phyloP scores from a whole-genome alignment of 64 coral and sea anemone species.

The Porites lutea region DNA sequence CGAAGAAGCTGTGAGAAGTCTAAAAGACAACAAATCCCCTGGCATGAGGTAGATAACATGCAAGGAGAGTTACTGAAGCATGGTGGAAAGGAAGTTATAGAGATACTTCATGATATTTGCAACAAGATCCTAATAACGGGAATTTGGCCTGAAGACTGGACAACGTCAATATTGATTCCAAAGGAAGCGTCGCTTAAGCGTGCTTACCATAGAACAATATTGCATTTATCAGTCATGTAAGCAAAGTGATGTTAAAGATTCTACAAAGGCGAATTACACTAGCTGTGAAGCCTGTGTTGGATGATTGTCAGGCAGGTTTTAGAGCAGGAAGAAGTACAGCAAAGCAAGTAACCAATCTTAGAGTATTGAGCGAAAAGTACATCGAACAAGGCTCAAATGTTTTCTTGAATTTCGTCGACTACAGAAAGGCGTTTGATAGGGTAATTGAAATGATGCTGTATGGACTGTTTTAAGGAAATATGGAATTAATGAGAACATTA shows the following conservation, averaged over 20 bases:
- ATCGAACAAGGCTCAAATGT: constrained; percentile 7
- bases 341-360: neutral
- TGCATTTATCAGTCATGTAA: constrained; percentile 9
- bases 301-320: neutral
- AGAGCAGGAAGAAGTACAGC: neutral
- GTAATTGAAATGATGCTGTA: constrained; percentile 27
- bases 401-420: too few species aligned
- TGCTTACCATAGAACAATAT: constrained; percentile 25
- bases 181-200: neutral
- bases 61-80: too few species aligned
- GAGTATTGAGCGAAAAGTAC: constrained; percentile 19
- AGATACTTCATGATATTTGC: too few species aligned
- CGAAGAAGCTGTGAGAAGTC: too few species aligned
- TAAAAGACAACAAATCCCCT: too few species aligned
- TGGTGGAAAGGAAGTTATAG: too few species aligned
- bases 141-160: neutral
- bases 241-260: constrained; percentile 5
- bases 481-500: constrained; percentile 5
- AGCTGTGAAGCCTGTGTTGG: too few species aligned
- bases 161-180: neutral
- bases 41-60: neutral
- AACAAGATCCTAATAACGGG: neutral
- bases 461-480: neutral
- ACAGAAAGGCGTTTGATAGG: too few species aligned
- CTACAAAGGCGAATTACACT: neutral